Conservation (phyloP, 1,140 invertebrate species). For the Adelges cooleyi region DNA sequence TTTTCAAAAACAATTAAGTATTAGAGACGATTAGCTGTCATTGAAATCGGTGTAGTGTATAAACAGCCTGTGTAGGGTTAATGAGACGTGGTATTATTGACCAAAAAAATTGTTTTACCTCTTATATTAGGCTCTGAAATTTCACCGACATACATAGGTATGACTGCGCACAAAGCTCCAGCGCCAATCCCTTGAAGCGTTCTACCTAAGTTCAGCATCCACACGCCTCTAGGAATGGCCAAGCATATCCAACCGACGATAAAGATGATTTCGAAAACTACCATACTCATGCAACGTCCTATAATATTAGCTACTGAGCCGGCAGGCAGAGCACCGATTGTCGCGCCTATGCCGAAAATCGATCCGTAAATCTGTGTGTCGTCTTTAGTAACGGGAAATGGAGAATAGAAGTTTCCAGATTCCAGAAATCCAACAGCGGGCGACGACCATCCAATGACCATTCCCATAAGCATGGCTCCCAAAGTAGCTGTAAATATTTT, state of each 20-base stretch:
- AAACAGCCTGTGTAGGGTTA: no score
- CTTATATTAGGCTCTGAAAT: conserved; percentile 67
- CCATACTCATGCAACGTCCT: conserved; percentile 24
- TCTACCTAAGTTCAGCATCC: conserved; percentile 56
- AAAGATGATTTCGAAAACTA: conserved; percentile 30
- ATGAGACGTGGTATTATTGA: no score
- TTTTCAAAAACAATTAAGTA: no score
- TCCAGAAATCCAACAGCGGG: conserved; percentile 54
- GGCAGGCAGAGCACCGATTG: conserved; percentile 50
- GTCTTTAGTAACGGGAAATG: conserved; percentile 32
- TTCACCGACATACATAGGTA: conserved; percentile 77
- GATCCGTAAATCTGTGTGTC: conserved; percentile 40
- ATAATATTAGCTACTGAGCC: conserved; percentile 35
- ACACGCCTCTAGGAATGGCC: conserved; percentile 47
- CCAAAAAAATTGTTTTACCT: no score
- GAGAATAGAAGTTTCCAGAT: conserved; percentile 36
- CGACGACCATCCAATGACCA: conserved; percentile 67
- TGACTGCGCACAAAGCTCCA: conserved; percentile 66
- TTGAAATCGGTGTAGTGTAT: no score
- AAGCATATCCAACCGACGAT: conserved; percentile 53
- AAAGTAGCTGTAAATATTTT: conserved; percentile 53
- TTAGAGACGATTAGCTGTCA: no score
- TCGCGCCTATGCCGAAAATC: conserved; percentile 74
- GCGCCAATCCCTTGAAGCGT: conserved; percentile 60
- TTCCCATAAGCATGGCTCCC: conserved; percentile 55